A percentile compares a stretch with the other conserved stretches of the same genome.
These are phyloP conservation scores for Sacculina carcini DNA, from an alignment of 2,888 invertebrate species.

Conservation along the genomic window DNA sequence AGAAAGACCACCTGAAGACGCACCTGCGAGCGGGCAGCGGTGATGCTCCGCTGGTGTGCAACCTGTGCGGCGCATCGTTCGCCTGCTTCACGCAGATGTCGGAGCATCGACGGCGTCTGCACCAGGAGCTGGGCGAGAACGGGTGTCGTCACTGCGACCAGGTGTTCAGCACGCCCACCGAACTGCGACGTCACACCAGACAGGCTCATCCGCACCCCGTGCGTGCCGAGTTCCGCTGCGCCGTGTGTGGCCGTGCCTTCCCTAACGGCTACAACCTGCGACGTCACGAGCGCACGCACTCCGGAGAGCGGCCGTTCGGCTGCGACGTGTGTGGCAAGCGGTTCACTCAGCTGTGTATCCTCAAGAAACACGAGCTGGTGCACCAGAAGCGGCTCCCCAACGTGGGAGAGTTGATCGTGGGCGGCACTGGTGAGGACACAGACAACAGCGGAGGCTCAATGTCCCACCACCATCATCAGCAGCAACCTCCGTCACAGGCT, in stretches of 20 bases:
- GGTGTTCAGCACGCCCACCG: conserved; percentile 1
- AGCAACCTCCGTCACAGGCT: no score
- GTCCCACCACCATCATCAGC: no score
- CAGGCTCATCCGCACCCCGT: neutral
- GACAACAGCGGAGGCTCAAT: no score
- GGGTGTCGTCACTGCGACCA: neutral
- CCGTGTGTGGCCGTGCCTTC: neutral
- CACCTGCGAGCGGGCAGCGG: neutral
- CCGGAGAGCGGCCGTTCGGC: conserved; percentile 1
- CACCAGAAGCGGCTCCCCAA: neutral
- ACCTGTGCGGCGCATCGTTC: neutral
- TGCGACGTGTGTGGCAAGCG: neutral
- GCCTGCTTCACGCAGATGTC: neutral
- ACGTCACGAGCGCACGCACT: neutral
- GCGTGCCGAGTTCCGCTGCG: neutral
- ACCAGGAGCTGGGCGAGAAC: neutral
- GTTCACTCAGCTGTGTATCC: neutral
- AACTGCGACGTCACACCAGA: neutral
- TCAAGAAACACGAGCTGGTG: neutral
- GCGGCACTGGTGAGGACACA: no score
- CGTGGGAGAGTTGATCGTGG: neutral
- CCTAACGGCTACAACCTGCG: conserved; percentile 3
- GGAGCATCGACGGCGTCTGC: neutral
- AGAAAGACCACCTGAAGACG: neutral
- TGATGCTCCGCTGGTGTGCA: neutral